Evolutionary conservation across 2,113 vertebrate genomes (phyloP), one percentile per base, ranked within the genome.

Genomic region (Maccullochella peelii): DNA sequence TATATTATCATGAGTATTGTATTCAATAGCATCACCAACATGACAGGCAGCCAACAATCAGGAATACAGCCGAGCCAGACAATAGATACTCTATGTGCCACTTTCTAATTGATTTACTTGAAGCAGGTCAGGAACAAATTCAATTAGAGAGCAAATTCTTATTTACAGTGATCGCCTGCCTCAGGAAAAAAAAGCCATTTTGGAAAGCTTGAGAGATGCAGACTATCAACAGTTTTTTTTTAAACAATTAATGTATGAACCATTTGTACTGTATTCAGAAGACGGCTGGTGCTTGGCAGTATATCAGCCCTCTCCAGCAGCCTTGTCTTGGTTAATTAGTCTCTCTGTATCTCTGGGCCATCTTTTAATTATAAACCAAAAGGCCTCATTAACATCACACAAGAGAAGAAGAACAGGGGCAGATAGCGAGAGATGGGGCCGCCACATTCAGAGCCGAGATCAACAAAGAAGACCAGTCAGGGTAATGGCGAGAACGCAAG

Each of bases 321-420:
- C 79, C 91, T 85, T 86, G 92, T 93, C 88, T 89, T 82, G 84
- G 86, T 91, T 95, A 95, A 95, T 95, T 94, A 95, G 93, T 91
- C 90, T 88, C 87, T 77, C 78, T 91, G 87, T 93, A 93, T 94
- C 94, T 94, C 88, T 91, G 90, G 90, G 93, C 89, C 85, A 93
- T 93, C 90, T 94, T 95, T 95, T 95, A 94, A 94, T 95, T 95
- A 94, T 89, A 79, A 93, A 94, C 87, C 90, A 93, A 91, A 93
- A 94, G 82, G 87, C 86, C 89, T 92, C 90, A 94, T 95, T 95
- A 94, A 91, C 91, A 93, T 94, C 87, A 94, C 92, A 95, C 90
- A 89, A 82, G 88, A 89, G 69, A 62, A 91, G 84, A 78, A 80
- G 84, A 88, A 77, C 55, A 57, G 80, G 67, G 79, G 67, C 82